Evolutionary conservation across 1,140 invertebrate genomes (phyloP), one percentile per base, ranked within the genome.

Genomic region (Drosophila tani): DNA sequence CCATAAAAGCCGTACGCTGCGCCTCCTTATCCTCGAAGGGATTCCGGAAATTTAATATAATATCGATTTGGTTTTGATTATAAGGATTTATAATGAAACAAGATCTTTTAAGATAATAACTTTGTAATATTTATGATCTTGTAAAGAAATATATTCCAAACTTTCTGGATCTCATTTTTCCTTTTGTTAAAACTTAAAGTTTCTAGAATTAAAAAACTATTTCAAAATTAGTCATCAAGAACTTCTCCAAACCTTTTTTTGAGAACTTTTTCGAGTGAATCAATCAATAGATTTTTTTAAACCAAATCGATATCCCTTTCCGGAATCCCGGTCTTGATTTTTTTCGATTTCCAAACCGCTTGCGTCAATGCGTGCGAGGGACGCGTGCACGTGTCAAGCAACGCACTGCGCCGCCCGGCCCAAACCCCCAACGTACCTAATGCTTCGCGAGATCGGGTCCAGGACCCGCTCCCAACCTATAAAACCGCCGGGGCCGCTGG

Each of bases 281-380:
- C 35, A 12, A 35, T 35, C 11, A 1, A 35, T 35, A 35, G 35
- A 12, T 35, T 5, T 9, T 12, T 14, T 38, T 12, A 19, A 56
- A 40, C 21, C 35, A 12, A 56, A n/a, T 24, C 35, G 9, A 40
- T 15, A 15, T 21, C 7, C 8, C 17, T 56, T 56, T 56, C 19
- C 14, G 35, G 53, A 40, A 40, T 40, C 14, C 53, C 53, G 21
- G 2, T 40, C 53, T 67, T 67, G 15, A 40, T 46, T 60, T 75
- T 70, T 83, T 79, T 79, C 74, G 71, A 84, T 85, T 81, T 84
- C 47, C 64, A 85, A 77, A 78, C 55, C 78, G 82, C 82, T 84
- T 84, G 59, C 67, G 81, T 83, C 81, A 83, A 83, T 83, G 81
- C 81, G 75, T 82, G 81, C 65, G 75, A 41, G 41, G 51, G 14